Base-by-base conservation (phyloP, 2,797 vertebrate genomes). In the Eulemur rubriventer region DNA sequence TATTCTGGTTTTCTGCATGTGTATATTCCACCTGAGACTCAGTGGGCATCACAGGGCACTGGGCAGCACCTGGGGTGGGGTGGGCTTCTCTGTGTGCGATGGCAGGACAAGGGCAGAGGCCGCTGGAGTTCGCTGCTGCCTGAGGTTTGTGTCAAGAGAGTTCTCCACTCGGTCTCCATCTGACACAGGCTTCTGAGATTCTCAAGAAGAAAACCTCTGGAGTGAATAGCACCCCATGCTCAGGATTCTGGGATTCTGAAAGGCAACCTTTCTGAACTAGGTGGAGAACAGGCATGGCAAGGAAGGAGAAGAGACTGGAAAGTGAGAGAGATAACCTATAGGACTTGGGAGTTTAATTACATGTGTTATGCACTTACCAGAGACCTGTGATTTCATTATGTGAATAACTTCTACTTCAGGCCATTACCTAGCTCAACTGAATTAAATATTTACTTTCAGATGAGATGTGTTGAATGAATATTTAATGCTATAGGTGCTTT, bases 401-500 rank as follows among this genome's bases (percentile, higher is more conserved):
- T 70, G 63, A 90, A 84, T 46, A 69, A 33, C 41, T 35, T 38
- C 12, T 46, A 82, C 30, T 73, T 63, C 26, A 38, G 10, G 43
- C 17, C 80, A 81, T 67, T 76, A 50, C n/a, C 50, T 55, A 28
- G 14, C 4, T 65, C 75, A 73, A 20, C 33, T 48, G 81, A 92
- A 76, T 78, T 90, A 83, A 88, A 83, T 46, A 79, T 87, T 87
- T 94, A 83, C 55, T 67, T 89, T 69, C 17, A 33, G 57, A 17
- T 48, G 79, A 86, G 69, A 55, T 50, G n/a, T 82, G 22, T 73
- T 90, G 61, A 20, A 59, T 91, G 13, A 85, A 65, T 83, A n/a
- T 88, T 89, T 94, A 35, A 52, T 82, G 14, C 28, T 13, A 52
- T 72, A 70, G 11, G 7, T 67, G 24, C 18, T 86, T 63, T 94